Conservation (phyloP, 2,888 invertebrate species). For the Acrobasis consociella region DNA sequence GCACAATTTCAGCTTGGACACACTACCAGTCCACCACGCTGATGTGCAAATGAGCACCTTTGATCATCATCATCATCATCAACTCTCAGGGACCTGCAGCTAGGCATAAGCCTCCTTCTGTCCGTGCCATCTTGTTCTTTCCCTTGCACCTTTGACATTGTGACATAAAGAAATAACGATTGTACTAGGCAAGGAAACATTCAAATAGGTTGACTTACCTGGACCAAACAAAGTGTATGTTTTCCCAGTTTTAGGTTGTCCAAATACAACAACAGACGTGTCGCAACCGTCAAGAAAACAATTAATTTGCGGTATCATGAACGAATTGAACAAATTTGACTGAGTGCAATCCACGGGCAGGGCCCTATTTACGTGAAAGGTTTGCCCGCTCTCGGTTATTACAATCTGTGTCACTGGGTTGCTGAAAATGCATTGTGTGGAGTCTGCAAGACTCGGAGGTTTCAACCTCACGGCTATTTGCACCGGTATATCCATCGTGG, state of each 20-base stretch:
- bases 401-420: constrained; percentile 83
- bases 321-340: constrained; percentile 84
- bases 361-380: constrained; percentile 78
- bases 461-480: constrained; percentile 87
- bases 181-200: no score
- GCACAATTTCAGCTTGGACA: no score
- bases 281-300: constrained; percentile 88
- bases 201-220: constrained; percentile 62
- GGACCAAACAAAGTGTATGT: constrained; percentile 88
- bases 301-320: constrained; percentile 85
- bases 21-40: no score
- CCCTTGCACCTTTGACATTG: no score
- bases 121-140: no score
- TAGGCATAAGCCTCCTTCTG: no score
- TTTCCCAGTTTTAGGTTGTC: constrained; percentile 87
- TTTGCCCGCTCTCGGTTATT: constrained; percentile 83
- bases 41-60: no score
- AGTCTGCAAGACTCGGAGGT: constrained; percentile 81
- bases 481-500: constrained; percentile 87
- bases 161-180: no score
- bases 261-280: constrained; percentile 88
- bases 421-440: constrained; percentile 82
- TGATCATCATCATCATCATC: no score
- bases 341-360: constrained; percentile 84
- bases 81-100: no score